Percentiles rank a stretch among this genome's conserved stretches.
phyloP scores from a whole-genome alignment of 2,797 vertebrate species.

The Myiothlypis coronata region DNA sequence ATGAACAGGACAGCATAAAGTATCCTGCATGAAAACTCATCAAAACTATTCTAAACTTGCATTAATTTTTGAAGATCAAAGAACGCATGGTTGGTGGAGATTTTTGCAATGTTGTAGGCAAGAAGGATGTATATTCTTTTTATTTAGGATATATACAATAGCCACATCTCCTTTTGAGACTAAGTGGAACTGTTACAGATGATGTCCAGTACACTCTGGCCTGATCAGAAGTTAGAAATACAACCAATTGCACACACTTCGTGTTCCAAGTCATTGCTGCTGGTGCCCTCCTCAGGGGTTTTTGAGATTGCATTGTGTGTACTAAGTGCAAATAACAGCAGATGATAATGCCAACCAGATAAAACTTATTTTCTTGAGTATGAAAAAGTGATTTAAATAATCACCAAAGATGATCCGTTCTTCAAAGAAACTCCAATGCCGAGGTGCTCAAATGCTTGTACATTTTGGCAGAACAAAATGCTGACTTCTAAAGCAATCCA shows the following conservation, averaged over 20 bases:
- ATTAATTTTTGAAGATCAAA: not conserved
- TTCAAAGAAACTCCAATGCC: not conserved
- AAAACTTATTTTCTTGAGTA: not conserved
- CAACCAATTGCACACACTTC: not conserved
- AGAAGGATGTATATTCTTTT: not conserved
- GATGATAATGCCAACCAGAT: not conserved
- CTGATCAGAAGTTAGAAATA: not conserved
- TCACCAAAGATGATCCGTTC: not conserved
- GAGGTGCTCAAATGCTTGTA: not conserved
- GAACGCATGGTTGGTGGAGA: not conserved
- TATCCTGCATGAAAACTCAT: not conserved
- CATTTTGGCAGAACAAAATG: not conserved
- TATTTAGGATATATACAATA: not conserved
- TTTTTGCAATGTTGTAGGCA: not conserved
- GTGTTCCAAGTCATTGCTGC: slow-evolving; percentile 30
- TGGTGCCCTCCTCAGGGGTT: slow-evolving; percentile 58
- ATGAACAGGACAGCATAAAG: not conserved
- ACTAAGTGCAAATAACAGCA: not conserved
- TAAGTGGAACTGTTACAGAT: not conserved
- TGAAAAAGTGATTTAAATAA: not conserved
- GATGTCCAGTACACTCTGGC: not conserved
- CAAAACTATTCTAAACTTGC: not conserved
- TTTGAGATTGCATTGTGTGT: slow-evolving; percentile 37
- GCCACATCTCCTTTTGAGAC: not conserved
- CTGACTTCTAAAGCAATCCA: not conserved